phyloP scores from a whole-genome alignment of 2,888 invertebrate genomes.

The Danaus chrysippus region DNA sequence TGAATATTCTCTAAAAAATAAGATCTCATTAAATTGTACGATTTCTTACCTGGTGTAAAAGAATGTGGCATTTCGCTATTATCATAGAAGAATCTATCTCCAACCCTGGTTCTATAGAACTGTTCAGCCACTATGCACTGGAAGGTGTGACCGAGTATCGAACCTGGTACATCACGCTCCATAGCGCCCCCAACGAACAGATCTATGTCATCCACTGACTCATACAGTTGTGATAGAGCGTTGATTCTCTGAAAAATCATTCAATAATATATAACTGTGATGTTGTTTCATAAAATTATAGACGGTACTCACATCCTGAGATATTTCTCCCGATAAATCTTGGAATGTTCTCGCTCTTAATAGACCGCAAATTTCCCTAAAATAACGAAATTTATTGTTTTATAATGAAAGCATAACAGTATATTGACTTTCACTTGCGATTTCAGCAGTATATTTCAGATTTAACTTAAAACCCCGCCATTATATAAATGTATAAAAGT shows the following conservation, averaged over 20 bases:
- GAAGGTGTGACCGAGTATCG: conserved; percentile 92
- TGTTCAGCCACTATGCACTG: conserved; percentile 92
- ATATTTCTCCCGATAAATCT: conserved; percentile 84
- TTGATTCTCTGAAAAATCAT: conserved; percentile 78
- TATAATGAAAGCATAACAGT: too few relatives aligned
- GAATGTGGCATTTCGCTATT: conserved; percentile 77
- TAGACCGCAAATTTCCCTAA: conserved; percentile 87
- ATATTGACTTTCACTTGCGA: too few relatives aligned
- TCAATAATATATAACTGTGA: neutral
- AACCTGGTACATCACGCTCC: conserved; percentile 86
- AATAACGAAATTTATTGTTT: conserved; percentile 37
- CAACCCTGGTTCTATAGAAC: conserved; percentile 90
- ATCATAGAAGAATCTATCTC: conserved; percentile 93
- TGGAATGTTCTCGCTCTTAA: conserved; percentile 83
- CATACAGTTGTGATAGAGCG: conserved; percentile 83
- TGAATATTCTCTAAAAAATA: too few relatives aligned
- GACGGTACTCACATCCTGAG: conserved; percentile 77
- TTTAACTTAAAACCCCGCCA: too few relatives aligned
- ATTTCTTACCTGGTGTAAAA: conserved; percentile 30
- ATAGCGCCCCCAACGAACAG: conserved; percentile 90
- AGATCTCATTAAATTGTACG: neutral
- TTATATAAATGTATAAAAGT: too few relatives aligned
- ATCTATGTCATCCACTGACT: conserved; percentile 91
- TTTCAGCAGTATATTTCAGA: too few relatives aligned
- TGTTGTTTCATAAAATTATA: neutral